These are phyloP conservation scores for Tricholaema leucomelas DNA, from an alignment of 2,113 vertebrate species.

Conservation along the genomic window DNA sequence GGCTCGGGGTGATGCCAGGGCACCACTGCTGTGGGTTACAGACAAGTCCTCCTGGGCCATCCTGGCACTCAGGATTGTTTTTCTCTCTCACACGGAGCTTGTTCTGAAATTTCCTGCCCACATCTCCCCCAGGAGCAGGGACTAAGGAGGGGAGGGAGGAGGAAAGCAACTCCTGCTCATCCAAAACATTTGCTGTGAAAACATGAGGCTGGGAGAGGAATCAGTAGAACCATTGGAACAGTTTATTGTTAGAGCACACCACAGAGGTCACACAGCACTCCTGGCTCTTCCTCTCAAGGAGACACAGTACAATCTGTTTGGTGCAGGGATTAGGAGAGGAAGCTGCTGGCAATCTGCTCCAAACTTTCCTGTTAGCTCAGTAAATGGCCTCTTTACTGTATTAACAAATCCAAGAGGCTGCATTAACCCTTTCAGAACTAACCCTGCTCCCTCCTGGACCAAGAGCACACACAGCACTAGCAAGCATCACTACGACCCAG, in stretches of 20 bases:
- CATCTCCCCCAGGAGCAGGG: not conserved
- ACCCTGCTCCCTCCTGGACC: not conserved
- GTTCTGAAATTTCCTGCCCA: not conserved
- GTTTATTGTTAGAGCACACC: slow-evolving; percentile 31
- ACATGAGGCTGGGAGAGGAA: not conserved
- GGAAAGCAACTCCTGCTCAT: not conserved
- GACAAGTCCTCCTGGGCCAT: accelerated
- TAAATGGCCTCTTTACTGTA: not conserved
- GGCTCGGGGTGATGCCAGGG: not conserved
- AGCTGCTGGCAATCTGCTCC: not conserved
- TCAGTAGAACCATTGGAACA: not conserved
- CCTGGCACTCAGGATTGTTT: not conserved
- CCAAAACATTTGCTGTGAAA: not conserved
- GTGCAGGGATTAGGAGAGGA: not conserved
- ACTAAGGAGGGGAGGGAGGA: not conserved
- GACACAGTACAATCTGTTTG: not conserved
- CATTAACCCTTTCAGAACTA: not conserved
- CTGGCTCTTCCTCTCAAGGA: slow-evolving; percentile 5
- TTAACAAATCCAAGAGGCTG: not conserved
- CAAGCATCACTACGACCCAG: not conserved
- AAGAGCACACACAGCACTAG: not conserved
- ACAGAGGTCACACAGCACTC: not conserved
- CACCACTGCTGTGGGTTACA: accelerated
- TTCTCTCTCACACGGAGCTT: accelerated
- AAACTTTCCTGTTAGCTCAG: not conserved